These are phyloP conservation scores for Spodoptera litura DNA, from an alignment of 1,140 invertebrate genomes.

Conservation along the genomic window DNA sequence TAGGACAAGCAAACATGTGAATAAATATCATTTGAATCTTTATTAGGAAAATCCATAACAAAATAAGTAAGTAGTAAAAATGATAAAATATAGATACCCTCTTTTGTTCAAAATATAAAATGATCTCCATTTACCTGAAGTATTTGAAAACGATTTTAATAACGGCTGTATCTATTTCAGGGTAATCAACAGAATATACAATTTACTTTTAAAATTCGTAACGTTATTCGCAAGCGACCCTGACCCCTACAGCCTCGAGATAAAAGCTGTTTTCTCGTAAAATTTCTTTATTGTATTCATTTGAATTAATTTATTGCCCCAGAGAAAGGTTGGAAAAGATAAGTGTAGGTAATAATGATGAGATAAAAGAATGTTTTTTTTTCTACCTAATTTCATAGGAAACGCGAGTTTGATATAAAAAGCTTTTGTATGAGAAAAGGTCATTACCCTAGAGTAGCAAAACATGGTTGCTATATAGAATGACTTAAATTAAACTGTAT, in stretches of 20 bases:
- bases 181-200: constrained; percentile 41
- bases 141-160: constrained; percentile 20
- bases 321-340: constrained; percentile 10
- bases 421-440: too few species aligned
- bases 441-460: too few species aligned
- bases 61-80: too few species aligned
- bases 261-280: constrained; percentile 29
- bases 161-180: constrained; percentile 39
- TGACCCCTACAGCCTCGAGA: constrained; percentile 8
- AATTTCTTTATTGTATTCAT: constrained; percentile 21
- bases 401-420: background rate
- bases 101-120: background rate
- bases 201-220: constrained; percentile 45
- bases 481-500: too few species aligned
- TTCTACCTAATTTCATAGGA: constrained; percentile 7
- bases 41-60: too few species aligned
- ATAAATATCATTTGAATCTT: too few species aligned
- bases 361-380: constrained; percentile 10
- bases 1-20: too few species aligned
- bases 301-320: constrained; percentile 27
- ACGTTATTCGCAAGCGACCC: constrained; percentile 3
- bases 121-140: background rate
- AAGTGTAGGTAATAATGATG: constrained; percentile 18
- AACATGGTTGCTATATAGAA: too few species aligned
- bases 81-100: background rate